Evolutionary conservation across 2,888 invertebrate species (phyloP).

Genomic region (Cactoblastis cactorum): DNA sequence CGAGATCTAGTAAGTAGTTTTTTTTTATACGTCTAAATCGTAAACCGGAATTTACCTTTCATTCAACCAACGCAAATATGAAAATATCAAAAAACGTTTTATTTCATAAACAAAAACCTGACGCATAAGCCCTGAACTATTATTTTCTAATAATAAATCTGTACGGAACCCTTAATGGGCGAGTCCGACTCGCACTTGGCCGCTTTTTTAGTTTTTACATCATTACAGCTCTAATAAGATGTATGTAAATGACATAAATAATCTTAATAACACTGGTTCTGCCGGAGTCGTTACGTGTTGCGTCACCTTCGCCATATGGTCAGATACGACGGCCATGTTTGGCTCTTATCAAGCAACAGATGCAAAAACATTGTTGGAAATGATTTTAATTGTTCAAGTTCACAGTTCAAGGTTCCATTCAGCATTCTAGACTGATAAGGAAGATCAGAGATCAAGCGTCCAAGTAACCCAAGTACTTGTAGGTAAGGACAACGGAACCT

Average conservation of each 20-base stretch:
- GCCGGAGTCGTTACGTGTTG: constrained; percentile 33
- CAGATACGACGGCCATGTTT: constrained; percentile 1
- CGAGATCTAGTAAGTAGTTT: too few species aligned
- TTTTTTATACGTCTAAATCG: too few species aligned
- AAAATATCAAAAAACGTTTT: too few species aligned
- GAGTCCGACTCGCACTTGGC: too few species aligned
- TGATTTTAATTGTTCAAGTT: neutral
- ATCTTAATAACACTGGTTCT: constrained; percentile 32
- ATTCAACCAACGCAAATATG: too few species aligned
- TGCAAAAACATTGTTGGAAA: neutral
- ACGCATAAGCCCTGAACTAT: too few species aligned
- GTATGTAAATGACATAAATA: constrained; percentile 28
- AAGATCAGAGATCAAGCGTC: too few species aligned
- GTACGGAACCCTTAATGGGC: too few species aligned
- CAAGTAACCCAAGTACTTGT: neutral
- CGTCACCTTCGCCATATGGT: constrained; percentile 40
- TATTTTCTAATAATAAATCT: too few species aligned
- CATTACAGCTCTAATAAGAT: constrained; percentile 6
- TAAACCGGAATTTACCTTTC: too few species aligned
- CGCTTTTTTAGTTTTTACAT: too few species aligned
- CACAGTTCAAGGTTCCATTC: neutral
- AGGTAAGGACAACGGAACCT: neutral
- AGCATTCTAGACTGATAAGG: neutral
- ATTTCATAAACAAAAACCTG: too few species aligned
- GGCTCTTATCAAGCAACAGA: neutral